Evolutionary conservation across 1,140 invertebrate species (phyloP).

Genomic region (Metaphire vulgaris): DNA sequence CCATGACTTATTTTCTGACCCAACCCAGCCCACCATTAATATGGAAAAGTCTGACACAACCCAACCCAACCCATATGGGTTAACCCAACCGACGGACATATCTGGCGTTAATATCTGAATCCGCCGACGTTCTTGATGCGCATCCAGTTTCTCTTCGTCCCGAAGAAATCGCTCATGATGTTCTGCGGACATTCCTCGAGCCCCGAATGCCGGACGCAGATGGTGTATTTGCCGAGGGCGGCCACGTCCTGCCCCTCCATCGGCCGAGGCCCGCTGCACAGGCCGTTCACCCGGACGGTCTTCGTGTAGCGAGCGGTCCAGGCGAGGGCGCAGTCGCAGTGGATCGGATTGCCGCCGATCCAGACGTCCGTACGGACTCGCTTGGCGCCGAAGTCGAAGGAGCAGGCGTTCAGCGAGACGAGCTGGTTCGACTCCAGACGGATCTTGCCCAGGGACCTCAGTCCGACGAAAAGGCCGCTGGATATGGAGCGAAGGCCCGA

Average conservation of each 20-base stretch:
- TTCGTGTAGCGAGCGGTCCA: constrained; percentile 13
- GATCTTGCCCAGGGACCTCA: constrained; percentile 2
- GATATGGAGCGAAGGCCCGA: background rate
- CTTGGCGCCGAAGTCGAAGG: constrained; percentile 16
- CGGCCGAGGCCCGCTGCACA: constrained; percentile 1
- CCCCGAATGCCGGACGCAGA: background rate
- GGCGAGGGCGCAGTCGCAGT: constrained; percentile 21
- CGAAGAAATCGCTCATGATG: background rate
- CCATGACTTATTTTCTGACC: too few relatives aligned
- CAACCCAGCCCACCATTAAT: too few relatives aligned
- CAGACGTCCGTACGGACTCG: constrained; percentile 11
- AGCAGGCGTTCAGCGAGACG: constrained; percentile 20
- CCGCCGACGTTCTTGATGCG: too few relatives aligned
- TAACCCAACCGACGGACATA: too few relatives aligned
- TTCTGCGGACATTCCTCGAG: background rate
- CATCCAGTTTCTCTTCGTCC: background rate
- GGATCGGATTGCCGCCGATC: constrained; percentile 20
- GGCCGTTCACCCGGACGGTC: background rate
- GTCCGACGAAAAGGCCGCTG: background rate
- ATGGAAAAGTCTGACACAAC: too few relatives aligned
- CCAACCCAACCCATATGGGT: too few relatives aligned
- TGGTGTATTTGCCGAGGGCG: background rate
- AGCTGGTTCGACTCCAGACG: constrained; percentile 21
- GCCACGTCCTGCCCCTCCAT: background rate
- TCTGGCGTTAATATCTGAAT: too few relatives aligned